Percentiles rank a stretch among this genome's conserved stretches.
Conservation (phyloP, 1,140 invertebrate genomes). For the Chrysopa pallens region DNA sequence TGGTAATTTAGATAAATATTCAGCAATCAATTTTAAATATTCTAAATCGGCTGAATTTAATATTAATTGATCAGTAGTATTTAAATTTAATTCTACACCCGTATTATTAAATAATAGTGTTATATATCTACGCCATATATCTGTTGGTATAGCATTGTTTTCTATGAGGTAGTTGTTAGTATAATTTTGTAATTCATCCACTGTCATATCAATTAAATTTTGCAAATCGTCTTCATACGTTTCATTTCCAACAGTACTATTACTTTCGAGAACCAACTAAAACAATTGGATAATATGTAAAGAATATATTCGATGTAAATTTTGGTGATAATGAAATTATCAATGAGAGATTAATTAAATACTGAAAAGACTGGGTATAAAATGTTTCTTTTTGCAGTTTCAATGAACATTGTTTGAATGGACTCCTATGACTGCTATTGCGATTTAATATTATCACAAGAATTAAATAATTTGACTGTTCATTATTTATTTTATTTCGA, state of each 20-base stretch:
- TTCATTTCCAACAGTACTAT: neutral
- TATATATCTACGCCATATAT: neutral
- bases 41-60: slow-evolving; percentile 35
- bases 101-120: neutral
- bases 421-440: too few relatives aligned
- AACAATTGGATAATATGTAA: neutral
- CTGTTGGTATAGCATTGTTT: neutral
- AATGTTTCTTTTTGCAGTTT: too few relatives aligned
- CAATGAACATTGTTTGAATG: too few relatives aligned
- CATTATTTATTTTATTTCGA: too few relatives aligned
- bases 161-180: neutral
- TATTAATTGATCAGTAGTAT: slow-evolving; percentile 11
- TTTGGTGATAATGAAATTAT: too few relatives aligned
- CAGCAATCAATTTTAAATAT: slow-evolving; percentile 35
- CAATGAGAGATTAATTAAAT: too few relatives aligned
- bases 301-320: too few relatives aligned
- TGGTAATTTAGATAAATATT: slow-evolving; percentile 31
- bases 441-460: too few relatives aligned
- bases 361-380: too few relatives aligned
- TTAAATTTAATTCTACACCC: neutral
- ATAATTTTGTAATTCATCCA: neutral
- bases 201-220: neutral
- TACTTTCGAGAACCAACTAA: neutral
- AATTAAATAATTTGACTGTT: too few relatives aligned
- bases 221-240: neutral